Conservation (phyloP, 2,888 invertebrate species). For the Drosophila paracracens region DNA sequence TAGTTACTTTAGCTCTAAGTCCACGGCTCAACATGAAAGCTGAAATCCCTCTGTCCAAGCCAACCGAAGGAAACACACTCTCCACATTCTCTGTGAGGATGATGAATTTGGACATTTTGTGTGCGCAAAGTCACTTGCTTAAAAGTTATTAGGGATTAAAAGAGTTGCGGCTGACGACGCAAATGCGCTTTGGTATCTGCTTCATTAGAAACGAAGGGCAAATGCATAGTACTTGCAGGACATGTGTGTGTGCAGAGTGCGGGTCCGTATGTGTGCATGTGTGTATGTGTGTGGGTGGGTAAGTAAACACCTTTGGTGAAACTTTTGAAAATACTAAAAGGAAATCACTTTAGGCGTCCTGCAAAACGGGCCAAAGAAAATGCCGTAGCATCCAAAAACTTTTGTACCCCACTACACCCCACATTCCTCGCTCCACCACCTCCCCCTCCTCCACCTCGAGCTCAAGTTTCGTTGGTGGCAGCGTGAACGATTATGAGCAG, state of each 20-base stretch:
- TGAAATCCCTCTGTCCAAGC: constrained; percentile 46
- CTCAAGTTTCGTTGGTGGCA: constrained; percentile 58
- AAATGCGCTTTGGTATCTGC: constrained; percentile 66
- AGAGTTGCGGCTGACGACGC: constrained; percentile 64
- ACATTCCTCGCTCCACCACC: neutral
- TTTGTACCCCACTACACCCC: constrained; percentile 26
- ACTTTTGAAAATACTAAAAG: constrained; percentile 82
- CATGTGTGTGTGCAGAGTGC: constrained; percentile 18
- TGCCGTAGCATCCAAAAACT: constrained; percentile 60
- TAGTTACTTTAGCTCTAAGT: constrained; percentile 28
- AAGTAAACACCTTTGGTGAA: constrained; percentile 78
- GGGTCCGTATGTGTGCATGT: constrained; percentile 16
- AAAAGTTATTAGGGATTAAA: constrained; percentile 82
- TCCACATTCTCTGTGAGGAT: constrained; percentile 40
- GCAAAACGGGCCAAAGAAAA: constrained; percentile 66
- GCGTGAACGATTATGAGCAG: constrained; percentile 74
- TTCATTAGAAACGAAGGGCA: constrained; percentile 65
- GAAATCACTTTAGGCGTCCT: constrained; percentile 81
- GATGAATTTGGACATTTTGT: constrained; percentile 81
- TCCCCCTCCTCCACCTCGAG: too few relatives aligned
- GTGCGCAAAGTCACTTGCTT: constrained; percentile 80
- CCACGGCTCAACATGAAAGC: constrained; percentile 52
- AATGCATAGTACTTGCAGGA: constrained; percentile 21
- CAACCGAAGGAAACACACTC: constrained; percentile 2
- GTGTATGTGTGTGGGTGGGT: constrained; percentile 30